These are phyloP conservation scores for Gisinianus flammeolus DNA, from an alignment of 2,888 invertebrate genomes.

Conservation along the genomic window DNA sequence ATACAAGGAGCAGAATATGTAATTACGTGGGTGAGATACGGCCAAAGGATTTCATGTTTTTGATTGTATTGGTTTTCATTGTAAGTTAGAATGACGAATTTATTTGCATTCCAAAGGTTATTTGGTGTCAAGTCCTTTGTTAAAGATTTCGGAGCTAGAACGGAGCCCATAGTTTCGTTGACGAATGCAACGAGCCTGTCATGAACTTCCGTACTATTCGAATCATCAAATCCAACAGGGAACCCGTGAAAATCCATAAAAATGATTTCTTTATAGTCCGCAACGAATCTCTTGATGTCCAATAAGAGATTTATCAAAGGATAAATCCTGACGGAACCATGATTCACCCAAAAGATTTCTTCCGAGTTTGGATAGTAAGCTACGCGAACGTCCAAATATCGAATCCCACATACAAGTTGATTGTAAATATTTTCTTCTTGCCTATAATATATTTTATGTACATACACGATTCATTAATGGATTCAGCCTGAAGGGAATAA, in stretches of 20 bases:
- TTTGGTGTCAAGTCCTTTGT: constrained; percentile 37
- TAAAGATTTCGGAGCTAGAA: constrained; percentile 34
- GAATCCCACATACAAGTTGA: constrained; percentile 80
- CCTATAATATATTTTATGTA: constrained; percentile 60
- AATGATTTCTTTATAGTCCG: constrained; percentile 72
- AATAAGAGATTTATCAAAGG: constrained; percentile 67
- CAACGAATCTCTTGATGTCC: constrained; percentile 67
- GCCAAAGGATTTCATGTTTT: constrained; percentile 38
- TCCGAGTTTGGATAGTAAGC: constrained; percentile 68
- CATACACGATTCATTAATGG: not conserved
- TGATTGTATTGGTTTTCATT: constrained; percentile 21
- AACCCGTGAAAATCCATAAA: constrained; percentile 84
- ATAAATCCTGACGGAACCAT: constrained; percentile 73
- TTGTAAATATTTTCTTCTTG: constrained; percentile 83
- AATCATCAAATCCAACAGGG: constrained; percentile 69
- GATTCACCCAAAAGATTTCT: constrained; percentile 72
- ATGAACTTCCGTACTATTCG: constrained; percentile 61
- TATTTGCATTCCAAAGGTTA: constrained; percentile 37
- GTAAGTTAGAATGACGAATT: constrained; percentile 41
- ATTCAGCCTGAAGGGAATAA: not conserved
- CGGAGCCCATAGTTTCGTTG: constrained; percentile 56
- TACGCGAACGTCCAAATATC: constrained; percentile 80
- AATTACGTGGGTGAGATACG: constrained; percentile 42
- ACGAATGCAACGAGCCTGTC: constrained; percentile 62
- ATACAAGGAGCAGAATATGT: not conserved